Evolutionary conservation across 2,888 invertebrate genomes (phyloP).

Genomic region (Flabesymbios commensalis): DNA sequence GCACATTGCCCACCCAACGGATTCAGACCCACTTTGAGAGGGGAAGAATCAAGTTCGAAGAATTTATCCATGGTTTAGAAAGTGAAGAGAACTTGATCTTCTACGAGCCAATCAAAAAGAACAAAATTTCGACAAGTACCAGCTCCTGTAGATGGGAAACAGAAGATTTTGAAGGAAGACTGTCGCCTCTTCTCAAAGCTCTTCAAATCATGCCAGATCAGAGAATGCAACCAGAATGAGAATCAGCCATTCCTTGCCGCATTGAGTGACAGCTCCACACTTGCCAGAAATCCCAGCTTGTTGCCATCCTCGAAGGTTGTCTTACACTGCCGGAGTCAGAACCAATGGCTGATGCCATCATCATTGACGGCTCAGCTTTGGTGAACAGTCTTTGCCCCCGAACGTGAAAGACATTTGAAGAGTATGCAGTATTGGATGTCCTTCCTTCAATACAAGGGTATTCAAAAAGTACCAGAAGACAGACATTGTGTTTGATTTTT

Average conservation of each 20-base stretch:
- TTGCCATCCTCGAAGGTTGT: conserved; percentile 13
- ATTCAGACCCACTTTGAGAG: conserved; percentile 23
- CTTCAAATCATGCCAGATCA: conserved; percentile 30
- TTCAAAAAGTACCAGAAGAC: conserved; percentile 17
- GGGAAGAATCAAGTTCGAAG: conserved; percentile 9
- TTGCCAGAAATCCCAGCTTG: conserved; percentile 26
- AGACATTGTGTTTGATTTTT: conserved; percentile 27
- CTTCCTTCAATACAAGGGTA: conserved; percentile 9
- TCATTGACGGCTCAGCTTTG: conserved; percentile 22
- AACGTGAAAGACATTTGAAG: conserved; percentile 21
- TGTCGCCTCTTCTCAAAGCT: conserved; percentile 24
- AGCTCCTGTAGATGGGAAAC: conserved; percentile 5
- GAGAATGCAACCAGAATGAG: conserved; percentile 23
- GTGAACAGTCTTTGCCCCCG: conserved; percentile 17
- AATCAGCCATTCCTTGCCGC: conserved; percentile 29
- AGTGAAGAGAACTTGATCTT: conserved; percentile 15
- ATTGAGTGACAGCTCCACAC: conserved; percentile 25
- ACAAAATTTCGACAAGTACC: background rate
- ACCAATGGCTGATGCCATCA: conserved; percentile 17
- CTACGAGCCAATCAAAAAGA: conserved; percentile 1
- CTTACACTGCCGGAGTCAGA: conserved; percentile 14
- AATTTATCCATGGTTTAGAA: conserved; percentile 2
- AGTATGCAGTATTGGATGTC: conserved; percentile 20
- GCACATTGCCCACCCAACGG: conserved; percentile 20
- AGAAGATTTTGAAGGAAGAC: conserved; percentile 16